Evolutionary conservation across 2,888 invertebrate genomes (phyloP).

Genomic region (Liopterus haemorrhoidalis): DNA sequence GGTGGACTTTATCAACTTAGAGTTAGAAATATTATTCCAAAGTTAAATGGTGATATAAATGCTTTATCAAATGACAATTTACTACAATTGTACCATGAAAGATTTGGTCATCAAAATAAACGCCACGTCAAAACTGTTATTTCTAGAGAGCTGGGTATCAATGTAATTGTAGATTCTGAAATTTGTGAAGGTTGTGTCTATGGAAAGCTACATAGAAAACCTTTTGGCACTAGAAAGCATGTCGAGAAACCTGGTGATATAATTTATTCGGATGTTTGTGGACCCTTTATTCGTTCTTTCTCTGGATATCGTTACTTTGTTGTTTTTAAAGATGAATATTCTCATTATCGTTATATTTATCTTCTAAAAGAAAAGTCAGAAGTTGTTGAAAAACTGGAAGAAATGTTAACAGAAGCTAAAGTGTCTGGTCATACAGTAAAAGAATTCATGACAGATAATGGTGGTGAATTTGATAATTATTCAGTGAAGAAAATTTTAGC

Average conservation of each 20-base stretch:
- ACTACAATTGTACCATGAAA: constrained; percentile 32
- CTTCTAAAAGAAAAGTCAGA: constrained; percentile 31
- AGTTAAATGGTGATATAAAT: background rate
- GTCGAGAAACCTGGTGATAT: constrained; percentile 27
- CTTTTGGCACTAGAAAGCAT: constrained; percentile 29
- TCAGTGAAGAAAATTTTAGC: too few relatives aligned
- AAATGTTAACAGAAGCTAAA: constrained; percentile 30
- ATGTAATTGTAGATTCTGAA: constrained; percentile 27
- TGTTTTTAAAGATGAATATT: constrained; percentile 22
- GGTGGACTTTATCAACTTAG: constrained; percentile 10
- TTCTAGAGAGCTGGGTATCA: constrained; percentile 27
- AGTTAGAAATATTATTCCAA: background rate
- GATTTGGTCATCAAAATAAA: constrained; percentile 35
- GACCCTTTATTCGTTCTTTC: constrained; percentile 27
- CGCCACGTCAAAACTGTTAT: constrained; percentile 31
- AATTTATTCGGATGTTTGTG: constrained; percentile 32
- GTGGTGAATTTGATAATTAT: too few relatives aligned
- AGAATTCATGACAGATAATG: constrained; percentile 36
- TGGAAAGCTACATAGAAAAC: constrained; percentile 30
- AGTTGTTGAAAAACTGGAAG: constrained; percentile 27
- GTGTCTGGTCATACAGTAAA: constrained; percentile 31
- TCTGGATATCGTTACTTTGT: constrained; percentile 14
- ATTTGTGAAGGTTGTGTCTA: constrained; percentile 31
- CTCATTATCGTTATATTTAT: constrained; percentile 32
- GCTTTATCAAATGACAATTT: constrained; percentile 16